Percentiles rank a stretch among this genome's conserved stretches.
phyloP scores from a whole-genome alignment of 2,113 vertebrate genomes.

The Psophia crepitans region DNA sequence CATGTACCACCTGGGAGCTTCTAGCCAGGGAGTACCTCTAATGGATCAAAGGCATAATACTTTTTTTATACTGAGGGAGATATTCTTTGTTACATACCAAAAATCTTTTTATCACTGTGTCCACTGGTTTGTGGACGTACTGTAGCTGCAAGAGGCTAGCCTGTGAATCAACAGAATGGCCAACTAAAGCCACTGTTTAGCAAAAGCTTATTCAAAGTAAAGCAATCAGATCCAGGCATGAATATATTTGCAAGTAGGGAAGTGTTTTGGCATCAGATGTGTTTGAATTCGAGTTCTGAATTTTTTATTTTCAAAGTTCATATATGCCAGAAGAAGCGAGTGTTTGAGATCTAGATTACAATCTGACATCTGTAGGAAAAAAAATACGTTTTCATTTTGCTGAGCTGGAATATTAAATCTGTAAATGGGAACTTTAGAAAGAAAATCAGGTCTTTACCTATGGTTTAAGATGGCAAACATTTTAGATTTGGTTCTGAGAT shows the following conservation, averaged over 20 bases:
- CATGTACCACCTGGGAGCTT: not conserved
- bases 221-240: rapidly evolving
- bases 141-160: not conserved
- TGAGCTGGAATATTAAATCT: not conserved
- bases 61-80: not conserved
- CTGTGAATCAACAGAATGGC: not conserved
- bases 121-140: not conserved
- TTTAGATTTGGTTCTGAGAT: not conserved
- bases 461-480: not conserved
- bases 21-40: not conserved
- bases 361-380: not conserved
- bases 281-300: not conserved
- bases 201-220: not conserved
- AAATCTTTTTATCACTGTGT: not conserved
- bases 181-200: not conserved
- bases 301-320: not conserved
- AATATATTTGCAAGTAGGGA: not conserved
- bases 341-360: not conserved
- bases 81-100: not conserved
- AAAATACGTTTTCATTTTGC: not conserved
- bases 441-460: not conserved
- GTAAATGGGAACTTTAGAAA: not conserved
- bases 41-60: not conserved
- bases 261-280: not conserved
- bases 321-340: not conserved